Percentiles rank a stretch among this genome's conserved stretches.
phyloP scores from a whole-genome alignment of 2,888 invertebrate genomes.

The Melieria omissa region DNA sequence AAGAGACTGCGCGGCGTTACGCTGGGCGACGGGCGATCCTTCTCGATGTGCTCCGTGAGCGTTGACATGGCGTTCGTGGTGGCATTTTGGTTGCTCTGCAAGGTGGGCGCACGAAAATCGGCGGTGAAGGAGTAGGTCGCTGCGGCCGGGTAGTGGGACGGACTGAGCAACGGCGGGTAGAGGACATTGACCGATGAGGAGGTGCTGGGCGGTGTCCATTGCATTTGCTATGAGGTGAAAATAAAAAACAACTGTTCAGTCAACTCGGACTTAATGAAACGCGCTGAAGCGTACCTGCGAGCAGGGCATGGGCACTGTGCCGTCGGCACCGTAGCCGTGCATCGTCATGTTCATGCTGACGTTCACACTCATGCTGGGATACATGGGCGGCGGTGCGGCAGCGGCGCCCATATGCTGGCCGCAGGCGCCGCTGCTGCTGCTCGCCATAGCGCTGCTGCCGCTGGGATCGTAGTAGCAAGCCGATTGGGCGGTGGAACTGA shows the following conservation, averaged over 20 bases:
- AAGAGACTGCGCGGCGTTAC: constrained; percentile 61
- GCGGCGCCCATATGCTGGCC: constrained; percentile 43
- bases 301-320: constrained; percentile 69
- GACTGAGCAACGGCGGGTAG: constrained; percentile 76
- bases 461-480: constrained; percentile 63
- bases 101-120: constrained; percentile 76
- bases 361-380: constrained; percentile 96
- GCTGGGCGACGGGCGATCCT: constrained; percentile 59
- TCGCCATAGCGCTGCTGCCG: constrained; percentile 48
- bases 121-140: constrained; percentile 87
- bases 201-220: constrained; percentile 77
- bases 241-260: background rate
- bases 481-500: constrained; percentile 45
- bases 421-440: constrained; percentile 37
- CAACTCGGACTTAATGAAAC: background rate
- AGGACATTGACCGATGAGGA: constrained; percentile 74
- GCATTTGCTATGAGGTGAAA: constrained; percentile 66
- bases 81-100: constrained; percentile 48
- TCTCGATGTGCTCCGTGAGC: constrained; percentile 51
- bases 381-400: constrained; percentile 69
- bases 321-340: constrained; percentile 75
- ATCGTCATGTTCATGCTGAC: constrained; percentile 97
- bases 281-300: constrained; percentile 71
- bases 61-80: constrained; percentile 69
- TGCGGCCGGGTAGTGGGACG: constrained; percentile 74